Evolutionary conservation across 2,888 invertebrate genomes (phyloP).

Genomic region (Coleophora deauratella): DNA sequence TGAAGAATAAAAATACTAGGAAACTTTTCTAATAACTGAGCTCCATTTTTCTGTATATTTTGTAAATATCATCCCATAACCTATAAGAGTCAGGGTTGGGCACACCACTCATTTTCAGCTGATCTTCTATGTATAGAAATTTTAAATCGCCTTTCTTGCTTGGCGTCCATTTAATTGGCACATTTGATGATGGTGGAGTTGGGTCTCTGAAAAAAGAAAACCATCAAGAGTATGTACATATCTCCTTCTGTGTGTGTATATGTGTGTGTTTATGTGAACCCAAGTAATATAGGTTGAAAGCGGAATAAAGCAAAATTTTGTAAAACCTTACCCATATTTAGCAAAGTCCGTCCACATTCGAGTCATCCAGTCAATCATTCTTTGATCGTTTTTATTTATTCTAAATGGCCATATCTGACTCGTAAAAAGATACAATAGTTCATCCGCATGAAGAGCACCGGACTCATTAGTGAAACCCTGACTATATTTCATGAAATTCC

Average conservation of each 20-base stretch:
- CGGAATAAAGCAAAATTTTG: no score
- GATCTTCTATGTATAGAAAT: conserved; percentile 35
- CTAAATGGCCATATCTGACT: conserved; percentile 38
- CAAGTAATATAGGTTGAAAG: no score
- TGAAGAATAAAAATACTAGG: no score
- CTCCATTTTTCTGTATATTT: conserved; percentile 20
- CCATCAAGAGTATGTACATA: no score
- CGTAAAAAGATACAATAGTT: conserved; percentile 53
- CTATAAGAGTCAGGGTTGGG: conserved; percentile 31
- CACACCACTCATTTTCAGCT: conserved; percentile 30
- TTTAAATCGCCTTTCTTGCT: conserved; percentile 28
- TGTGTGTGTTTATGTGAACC: no score
- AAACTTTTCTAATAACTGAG: background rate
- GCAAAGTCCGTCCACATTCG: conserved; percentile 61
- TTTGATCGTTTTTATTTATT: conserved; percentile 33
- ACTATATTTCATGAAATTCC: conserved; percentile 44
- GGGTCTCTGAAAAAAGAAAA: conserved; percentile 38
- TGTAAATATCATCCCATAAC: conserved; percentile 42
- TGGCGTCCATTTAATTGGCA: conserved; percentile 37
- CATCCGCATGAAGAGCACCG: conserved; percentile 57
- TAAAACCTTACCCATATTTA: conserved; percentile 44
- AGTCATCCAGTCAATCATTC: conserved; percentile 45
- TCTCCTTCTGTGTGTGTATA: no score
- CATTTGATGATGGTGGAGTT: conserved; percentile 24
- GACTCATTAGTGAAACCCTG: conserved; percentile 29